These are phyloP conservation scores for Diorhabda carinulata DNA, from an alignment of 1,140 invertebrate species.

Conservation along the genomic window DNA sequence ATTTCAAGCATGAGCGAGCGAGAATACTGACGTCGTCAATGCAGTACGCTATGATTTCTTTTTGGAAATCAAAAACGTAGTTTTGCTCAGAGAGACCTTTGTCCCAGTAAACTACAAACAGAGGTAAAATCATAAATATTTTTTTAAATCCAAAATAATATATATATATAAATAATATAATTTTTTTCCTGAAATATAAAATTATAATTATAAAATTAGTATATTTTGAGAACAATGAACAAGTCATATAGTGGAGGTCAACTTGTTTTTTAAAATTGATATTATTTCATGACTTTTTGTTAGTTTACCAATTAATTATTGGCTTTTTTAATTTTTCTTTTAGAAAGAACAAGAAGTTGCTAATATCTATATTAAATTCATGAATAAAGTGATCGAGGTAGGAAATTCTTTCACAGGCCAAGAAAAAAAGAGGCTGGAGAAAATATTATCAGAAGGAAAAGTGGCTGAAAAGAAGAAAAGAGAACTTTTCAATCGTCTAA, in stretches of 20 bases:
- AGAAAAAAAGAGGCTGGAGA: conserved; percentile 77
- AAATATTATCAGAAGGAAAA: conserved; percentile 73
- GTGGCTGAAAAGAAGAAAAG: conserved; percentile 85
- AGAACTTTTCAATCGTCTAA: conserved; percentile 72
- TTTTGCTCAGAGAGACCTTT: not conserved
- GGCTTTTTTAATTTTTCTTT: conserved; percentile 11
- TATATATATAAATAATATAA: no score
- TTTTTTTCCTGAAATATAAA: no score
- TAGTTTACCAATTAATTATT: conserved; percentile 4
- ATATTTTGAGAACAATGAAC: no score
- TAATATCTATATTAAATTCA: conserved; percentile 79
- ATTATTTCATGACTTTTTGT: not conserved
- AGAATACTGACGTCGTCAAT: not conserved
- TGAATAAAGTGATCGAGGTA: conserved; percentile 80
- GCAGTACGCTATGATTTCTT: not conserved
- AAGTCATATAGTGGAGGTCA: no score
- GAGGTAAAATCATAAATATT: conserved; percentile 42
- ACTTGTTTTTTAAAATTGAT: not conserved
- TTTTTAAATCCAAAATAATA: no score
- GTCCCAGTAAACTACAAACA: conserved; percentile 43
- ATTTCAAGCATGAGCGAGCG: not conserved
- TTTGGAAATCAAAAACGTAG: conserved; percentile 4
- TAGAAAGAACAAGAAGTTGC: conserved; percentile 59
- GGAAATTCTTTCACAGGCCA: conserved; percentile 75
- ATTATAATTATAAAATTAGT: no score